phyloP scores from a whole-genome alignment of 2,113 vertebrate species.

The Tenrec ecaudatus region DNA sequence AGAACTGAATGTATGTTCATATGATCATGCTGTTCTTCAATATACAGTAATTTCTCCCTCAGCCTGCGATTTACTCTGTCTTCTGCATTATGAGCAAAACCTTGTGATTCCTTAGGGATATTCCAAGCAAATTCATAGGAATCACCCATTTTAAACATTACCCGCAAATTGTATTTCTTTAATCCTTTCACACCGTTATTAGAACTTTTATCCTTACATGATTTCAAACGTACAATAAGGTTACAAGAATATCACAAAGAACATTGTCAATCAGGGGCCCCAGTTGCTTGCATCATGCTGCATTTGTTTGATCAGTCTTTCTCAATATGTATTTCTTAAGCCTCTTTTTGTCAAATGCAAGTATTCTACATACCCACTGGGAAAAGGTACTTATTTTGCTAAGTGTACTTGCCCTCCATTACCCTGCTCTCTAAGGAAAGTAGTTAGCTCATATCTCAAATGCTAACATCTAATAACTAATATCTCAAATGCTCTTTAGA shows the following conservation, averaged over 20 bases:
- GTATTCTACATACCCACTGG: neutral
- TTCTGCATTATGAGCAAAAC: constrained; percentile 29
- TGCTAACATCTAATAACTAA: constrained; percentile 31
- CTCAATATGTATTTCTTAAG: neutral
- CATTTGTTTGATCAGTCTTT: constrained; percentile 4
- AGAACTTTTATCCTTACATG: neutral
- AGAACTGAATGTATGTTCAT: neutral
- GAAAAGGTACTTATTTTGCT: constrained; percentile 24
- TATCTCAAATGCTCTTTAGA: neutral
- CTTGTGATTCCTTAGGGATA: constrained; percentile 23
- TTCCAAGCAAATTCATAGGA: constrained; percentile 53
- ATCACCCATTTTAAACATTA: constrained; percentile 46
- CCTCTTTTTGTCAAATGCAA: constrained; percentile 8
- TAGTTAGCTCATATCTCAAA: neutral
- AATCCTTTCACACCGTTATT: neutral
- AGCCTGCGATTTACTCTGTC: constrained; percentile 11
- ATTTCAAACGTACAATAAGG: constrained; percentile 5
- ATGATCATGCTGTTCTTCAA: neutral
- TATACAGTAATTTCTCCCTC: neutral
- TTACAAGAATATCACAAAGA: neutral
- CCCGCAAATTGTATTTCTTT: neutral
- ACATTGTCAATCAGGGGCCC: neutral
- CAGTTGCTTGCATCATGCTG: neutral
- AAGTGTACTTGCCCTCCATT: neutral
- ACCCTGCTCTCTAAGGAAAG: neutral